phyloP scores from a whole-genome alignment of 2,797 vertebrate species.

The Pterois miles region DNA sequence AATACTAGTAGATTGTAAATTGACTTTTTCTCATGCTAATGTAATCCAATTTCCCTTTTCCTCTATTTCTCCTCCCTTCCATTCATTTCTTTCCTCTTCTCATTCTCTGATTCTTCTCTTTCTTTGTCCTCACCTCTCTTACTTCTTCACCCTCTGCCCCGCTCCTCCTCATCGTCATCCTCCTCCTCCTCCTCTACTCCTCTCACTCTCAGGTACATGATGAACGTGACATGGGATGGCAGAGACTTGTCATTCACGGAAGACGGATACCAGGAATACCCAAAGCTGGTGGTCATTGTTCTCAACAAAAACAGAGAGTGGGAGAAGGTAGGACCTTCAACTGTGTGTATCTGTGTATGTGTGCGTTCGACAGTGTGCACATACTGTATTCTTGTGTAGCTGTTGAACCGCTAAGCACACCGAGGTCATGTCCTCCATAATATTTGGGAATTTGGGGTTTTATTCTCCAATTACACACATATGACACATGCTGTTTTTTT shows the following conservation, averaged over 20 bases:
- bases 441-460: not conserved
- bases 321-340: conserved; percentile 91
- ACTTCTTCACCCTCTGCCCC: not conserved
- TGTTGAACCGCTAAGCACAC: not conserved
- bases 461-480: not conserved
- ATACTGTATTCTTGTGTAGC: not conserved
- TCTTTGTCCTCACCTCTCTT: not conserved
- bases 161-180: not conserved
- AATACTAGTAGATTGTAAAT: conserved; percentile 19
- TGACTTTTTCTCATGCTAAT: conserved; percentile 61
- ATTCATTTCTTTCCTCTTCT: conserved; percentile 13
- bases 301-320: conserved; percentile 94
- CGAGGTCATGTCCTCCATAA: not conserved
- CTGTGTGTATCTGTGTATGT: not conserved
- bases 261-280: conserved; percentile 95
- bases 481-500: not conserved
- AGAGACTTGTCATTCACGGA: conserved; percentile 97
- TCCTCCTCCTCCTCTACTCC: not conserved
- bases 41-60: conserved; percentile 50
- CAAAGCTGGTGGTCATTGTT: conserved; percentile 95
- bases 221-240: conserved; percentile 97
- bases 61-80: conserved; percentile 27
- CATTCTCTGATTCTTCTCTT: not conserved
- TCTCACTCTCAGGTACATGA: conserved; percentile 91
- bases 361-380: not conserved